Conservation (phyloP, 1,140 invertebrate genomes). For the Danaus plexippus region DNA sequence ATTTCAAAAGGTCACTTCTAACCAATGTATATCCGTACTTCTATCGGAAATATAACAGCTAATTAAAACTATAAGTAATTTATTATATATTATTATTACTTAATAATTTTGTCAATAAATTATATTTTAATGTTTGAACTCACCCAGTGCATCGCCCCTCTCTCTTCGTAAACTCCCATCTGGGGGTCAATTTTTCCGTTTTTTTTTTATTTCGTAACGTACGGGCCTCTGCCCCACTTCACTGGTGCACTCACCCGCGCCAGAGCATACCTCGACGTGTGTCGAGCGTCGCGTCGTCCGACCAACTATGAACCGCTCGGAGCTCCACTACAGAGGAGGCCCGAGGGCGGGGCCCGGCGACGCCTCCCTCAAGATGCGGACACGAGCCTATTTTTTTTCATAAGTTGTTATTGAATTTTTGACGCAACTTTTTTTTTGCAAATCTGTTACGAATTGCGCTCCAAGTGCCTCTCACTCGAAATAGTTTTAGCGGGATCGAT, state of each 20-base stretch:
- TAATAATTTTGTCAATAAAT: no score
- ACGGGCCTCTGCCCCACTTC: constrained; percentile 65
- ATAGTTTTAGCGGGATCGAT: constrained; percentile 20
- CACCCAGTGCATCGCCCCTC: constrained; percentile 69
- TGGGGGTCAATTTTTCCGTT: constrained; percentile 68
- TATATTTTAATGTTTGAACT: constrained; percentile 11
- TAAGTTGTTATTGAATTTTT: constrained; percentile 39
- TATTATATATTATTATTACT: no score
- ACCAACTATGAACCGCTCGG: constrained; percentile 30
- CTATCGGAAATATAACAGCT: no score
- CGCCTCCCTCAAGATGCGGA: constrained; percentile 41
- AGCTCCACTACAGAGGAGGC: constrained; percentile 30
- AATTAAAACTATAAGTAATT: no score
- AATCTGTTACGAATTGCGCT: constrained; percentile 32
- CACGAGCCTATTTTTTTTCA: constrained; percentile 38
- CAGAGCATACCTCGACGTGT: constrained; percentile 35
- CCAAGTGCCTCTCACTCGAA: constrained; percentile 22
- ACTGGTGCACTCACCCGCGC: constrained; percentile 56
- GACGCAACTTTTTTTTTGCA: constrained; percentile 32
- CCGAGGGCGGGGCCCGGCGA: constrained; percentile 34
- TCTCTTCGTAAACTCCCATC: constrained; percentile 70
- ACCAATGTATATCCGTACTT: no score
- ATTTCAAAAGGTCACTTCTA: no score
- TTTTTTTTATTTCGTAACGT: constrained; percentile 56
- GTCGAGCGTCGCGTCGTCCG: constrained; percentile 40